Conservation (phyloP, 2,797 vertebrate genomes). For the Arrhamphus sclerolepis region DNA sequence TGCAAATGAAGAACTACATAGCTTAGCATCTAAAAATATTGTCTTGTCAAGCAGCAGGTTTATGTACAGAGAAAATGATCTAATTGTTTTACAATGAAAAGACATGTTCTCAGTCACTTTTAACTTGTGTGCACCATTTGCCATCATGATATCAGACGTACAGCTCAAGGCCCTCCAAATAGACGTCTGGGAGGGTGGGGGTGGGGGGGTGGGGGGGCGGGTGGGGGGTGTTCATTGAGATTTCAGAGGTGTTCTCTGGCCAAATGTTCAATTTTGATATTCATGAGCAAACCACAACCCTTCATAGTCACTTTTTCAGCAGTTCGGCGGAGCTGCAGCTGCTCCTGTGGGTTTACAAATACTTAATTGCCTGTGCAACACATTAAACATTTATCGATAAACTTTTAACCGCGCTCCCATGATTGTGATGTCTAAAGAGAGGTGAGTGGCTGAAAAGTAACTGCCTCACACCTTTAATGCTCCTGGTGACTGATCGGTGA, state of each 20-base stretch:
- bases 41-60: constrained; percentile 45
- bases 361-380: constrained; percentile 60
- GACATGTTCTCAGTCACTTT: constrained; percentile 40
- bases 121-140: constrained; percentile 29
- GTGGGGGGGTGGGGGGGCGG: too few relatives aligned
- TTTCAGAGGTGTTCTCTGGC: constrained; percentile 35
- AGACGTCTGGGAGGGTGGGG: too few relatives aligned
- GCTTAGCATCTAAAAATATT: constrained; percentile 58
- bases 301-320: constrained; percentile 24
- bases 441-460: constrained; percentile 4
- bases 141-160: constrained; percentile 47
- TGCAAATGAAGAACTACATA: constrained; percentile 55
- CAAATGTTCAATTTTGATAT: constrained; percentile 46
- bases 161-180: constrained; percentile 36
- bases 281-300: constrained; percentile 48
- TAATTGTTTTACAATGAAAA: constrained; percentile 67
- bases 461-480: constrained; percentile 11
- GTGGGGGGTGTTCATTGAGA: constrained; percentile 36
- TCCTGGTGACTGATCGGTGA: constrained; percentile 25
- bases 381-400: constrained; percentile 47
- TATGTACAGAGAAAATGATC: constrained; percentile 57
- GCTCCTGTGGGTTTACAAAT: constrained; percentile 38
- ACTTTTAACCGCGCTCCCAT: constrained; percentile 33
- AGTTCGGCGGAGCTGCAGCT: background rate
- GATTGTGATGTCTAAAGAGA: constrained; percentile 46